Evolutionary conservation across 2,888 invertebrate species (phyloP).

Genomic region (Pristionchus maxplancki): DNA sequence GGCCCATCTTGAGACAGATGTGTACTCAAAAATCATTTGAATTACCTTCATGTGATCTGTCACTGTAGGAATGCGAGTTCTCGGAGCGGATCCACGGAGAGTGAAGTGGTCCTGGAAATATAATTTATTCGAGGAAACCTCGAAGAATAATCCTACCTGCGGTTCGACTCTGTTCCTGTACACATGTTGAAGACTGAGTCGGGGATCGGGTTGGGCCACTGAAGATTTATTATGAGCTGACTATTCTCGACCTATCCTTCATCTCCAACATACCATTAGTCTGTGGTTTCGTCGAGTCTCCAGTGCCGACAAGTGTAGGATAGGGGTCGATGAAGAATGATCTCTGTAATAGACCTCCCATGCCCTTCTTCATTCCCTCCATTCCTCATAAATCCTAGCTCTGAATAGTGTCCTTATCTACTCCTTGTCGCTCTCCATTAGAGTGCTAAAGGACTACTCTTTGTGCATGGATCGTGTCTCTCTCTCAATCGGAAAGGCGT

Average conservation of each 20-base stretch:
- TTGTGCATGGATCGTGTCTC: constrained; percentile 5
- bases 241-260: neutral
- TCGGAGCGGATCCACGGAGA: neutral
- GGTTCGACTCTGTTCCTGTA: constrained; percentile 45
- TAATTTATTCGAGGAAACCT: neutral
- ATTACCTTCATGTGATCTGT: constrained; percentile 32
- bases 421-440: constrained; percentile 6
- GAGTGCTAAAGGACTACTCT: constrained; percentile 13
- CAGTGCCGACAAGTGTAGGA: neutral
- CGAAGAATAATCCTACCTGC: neutral
- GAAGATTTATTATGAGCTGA: neutral
- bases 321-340: constrained; percentile 32
- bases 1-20: too few species aligned
- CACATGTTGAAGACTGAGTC: constrained; percentile 14
- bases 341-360: neutral
- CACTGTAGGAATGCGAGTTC: constrained; percentile 35
- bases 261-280: neutral
- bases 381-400: neutral
- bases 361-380: neutral
- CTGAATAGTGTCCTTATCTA: neutral
- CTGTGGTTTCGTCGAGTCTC: neutral
- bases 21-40: neutral
- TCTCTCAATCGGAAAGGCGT: constrained; percentile 8
- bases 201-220: constrained; percentile 38
- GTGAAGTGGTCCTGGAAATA: constrained; percentile 43